These are phyloP conservation scores for Sorex maritimensis DNA, from an alignment of 2,797 vertebrate species.

Conservation along the genomic window DNA sequence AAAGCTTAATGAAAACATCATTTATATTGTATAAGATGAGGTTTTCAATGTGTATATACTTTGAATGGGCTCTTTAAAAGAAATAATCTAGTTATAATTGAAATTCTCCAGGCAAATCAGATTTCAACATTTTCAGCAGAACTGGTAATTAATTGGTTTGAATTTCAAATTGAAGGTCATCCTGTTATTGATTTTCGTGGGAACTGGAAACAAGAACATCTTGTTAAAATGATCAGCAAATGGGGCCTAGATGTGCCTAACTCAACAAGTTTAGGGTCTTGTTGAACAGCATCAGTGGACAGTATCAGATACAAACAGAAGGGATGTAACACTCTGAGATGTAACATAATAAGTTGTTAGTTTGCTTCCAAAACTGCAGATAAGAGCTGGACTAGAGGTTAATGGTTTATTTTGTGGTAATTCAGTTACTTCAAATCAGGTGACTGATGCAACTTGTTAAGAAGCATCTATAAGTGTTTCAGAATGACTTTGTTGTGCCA, in stretches of 20 bases:
- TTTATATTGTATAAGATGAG: slow-evolving; percentile 79
- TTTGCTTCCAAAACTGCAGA: slow-evolving; percentile 85
- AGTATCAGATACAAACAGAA: slow-evolving; percentile 85
- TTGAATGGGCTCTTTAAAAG: slow-evolving; percentile 77
- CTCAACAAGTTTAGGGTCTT: slow-evolving; percentile 59
- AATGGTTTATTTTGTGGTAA: slow-evolving; percentile 85
- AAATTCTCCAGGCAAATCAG: slow-evolving; percentile 87
- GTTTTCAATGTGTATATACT: slow-evolving; percentile 67
- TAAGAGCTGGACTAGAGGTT: slow-evolving; percentile 79
- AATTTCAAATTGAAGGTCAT: slow-evolving; percentile 85
- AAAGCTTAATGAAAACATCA: slow-evolving; percentile 59
- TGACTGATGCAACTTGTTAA: slow-evolving; percentile 85
- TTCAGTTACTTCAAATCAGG: slow-evolving; percentile 87
- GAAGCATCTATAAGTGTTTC: slow-evolving; percentile 84
- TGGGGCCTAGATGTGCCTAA: neutral
- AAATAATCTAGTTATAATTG: slow-evolving; percentile 81
- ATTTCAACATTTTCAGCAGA: slow-evolving; percentile 84
- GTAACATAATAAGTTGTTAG: slow-evolving; percentile 81
- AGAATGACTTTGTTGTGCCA: slow-evolving; percentile 76
- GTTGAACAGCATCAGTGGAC: slow-evolving; percentile 66
- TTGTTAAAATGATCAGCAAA: slow-evolving; percentile 78
- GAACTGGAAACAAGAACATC: slow-evolving; percentile 78
- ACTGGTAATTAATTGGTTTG: slow-evolving; percentile 87
- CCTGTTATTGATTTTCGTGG: slow-evolving; percentile 85
- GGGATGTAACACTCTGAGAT: slow-evolving; percentile 72